A percentile compares a stretch with the other conserved stretches of the same genome.
Conservation (phyloP, 2,888 invertebrate genomes). For the Thyatira batis region DNA sequence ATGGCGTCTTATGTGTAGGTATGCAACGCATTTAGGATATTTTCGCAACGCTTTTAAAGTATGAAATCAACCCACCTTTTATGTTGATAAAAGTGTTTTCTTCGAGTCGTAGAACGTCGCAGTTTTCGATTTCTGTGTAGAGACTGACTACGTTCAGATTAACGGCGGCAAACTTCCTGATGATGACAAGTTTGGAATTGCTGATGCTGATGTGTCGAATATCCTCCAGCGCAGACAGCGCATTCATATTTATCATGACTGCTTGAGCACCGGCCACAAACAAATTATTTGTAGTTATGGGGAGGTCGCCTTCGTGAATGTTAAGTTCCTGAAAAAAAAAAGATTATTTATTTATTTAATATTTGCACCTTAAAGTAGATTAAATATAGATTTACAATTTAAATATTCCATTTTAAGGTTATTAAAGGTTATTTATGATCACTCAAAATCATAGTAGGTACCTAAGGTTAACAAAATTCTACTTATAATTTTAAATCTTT, state of each 20-base stretch:
- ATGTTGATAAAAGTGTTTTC: conserved; percentile 84
- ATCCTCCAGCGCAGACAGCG: conserved; percentile 80
- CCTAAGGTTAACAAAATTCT: no score
- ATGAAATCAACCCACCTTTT: conserved; percentile 62
- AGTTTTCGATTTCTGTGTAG: conserved; percentile 82
- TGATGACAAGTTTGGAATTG: conserved; percentile 75
- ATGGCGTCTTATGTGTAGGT: background rate
- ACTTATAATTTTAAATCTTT: no score
- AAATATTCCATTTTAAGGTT: no score
- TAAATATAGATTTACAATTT: no score
- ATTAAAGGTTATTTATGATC: no score
- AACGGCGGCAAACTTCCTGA: conserved; percentile 83
- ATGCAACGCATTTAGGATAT: background rate
- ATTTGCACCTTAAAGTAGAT: no score
- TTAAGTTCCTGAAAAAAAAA: conserved; percentile 69
- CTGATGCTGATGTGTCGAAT: conserved; percentile 80
- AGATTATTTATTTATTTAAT: conserved; percentile 12
- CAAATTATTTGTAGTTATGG: conserved; percentile 82
- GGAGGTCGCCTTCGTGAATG: conserved; percentile 78
- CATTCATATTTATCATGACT: conserved; percentile 79
- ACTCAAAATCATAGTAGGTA: no score
- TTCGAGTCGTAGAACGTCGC: conserved; percentile 83
- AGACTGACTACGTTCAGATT: conserved; percentile 83
- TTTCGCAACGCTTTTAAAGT: conserved; percentile 15
- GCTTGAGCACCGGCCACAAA: conserved; percentile 80